phyloP scores from a whole-genome alignment of 2,797 vertebrate genomes.

The Neosalanx taihuensis region DNA sequence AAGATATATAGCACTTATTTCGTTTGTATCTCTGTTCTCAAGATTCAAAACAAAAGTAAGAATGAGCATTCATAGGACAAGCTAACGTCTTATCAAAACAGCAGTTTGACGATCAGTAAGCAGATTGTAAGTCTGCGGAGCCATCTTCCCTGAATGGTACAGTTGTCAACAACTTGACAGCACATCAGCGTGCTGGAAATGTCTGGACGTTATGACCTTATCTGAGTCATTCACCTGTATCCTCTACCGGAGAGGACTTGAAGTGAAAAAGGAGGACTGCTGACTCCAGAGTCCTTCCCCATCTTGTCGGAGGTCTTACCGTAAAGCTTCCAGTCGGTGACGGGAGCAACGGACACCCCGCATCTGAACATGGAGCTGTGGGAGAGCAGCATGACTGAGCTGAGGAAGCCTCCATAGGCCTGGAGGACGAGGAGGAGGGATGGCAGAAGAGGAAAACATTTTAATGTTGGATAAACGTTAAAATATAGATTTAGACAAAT shows the following conservation, averaged over 20 bases:
- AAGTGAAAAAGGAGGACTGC: background rate
- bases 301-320: constrained; percentile 40
- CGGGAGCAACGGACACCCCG: constrained; percentile 65
- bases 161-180: background rate
- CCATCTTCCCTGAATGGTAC: background rate
- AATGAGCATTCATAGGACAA: too few species aligned
- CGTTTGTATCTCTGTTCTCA: background rate
- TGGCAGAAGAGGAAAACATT: background rate
- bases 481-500: background rate
- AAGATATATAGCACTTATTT: too few species aligned
- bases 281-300: background rate
- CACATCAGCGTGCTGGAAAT: background rate
- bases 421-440: constrained; percentile 22
- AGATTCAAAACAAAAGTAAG: too few species aligned
- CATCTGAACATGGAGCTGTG: constrained; percentile 59
- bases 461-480: background rate
- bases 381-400: constrained; percentile 66
- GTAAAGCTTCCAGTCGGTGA: constrained; percentile 74
- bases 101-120: too few species aligned
- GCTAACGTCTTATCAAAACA: too few species aligned
- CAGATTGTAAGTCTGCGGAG: too few species aligned
- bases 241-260: background rate
- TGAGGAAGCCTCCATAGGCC: constrained; percentile 73
- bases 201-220: background rate
- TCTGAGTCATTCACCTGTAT: too few species aligned